Conservation (phyloP, 2,113 vertebrate genomes). For the Prietella phreatophila region DNA sequence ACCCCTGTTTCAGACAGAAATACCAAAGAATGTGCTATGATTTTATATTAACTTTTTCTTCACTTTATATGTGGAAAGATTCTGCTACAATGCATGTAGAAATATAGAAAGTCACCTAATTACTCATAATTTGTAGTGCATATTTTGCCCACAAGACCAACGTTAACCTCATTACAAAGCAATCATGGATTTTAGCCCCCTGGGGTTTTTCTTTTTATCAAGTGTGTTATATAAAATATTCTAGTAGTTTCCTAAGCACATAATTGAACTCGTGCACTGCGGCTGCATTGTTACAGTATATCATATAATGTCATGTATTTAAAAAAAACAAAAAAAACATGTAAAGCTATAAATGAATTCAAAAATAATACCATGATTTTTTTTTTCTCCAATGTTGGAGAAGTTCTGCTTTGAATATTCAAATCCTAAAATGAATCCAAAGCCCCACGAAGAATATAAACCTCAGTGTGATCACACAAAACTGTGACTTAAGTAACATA, state of each 20-base stretch:
- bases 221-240: conserved; percentile 1
- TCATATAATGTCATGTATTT: neutral
- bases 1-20: neutral
- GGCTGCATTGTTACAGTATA: neutral
- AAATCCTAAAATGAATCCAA: conserved; percentile 2
- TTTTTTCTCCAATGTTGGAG: neutral
- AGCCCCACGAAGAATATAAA: conserved; percentile 12
- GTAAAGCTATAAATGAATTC: neutral
- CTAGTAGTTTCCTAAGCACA: neutral
- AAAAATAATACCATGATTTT: no score
- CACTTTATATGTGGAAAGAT: neutral
- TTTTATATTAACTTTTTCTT: neutral
- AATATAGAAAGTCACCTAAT: neutral
- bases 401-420: neutral
- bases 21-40: neutral
- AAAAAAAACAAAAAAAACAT: neutral
- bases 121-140: conserved; percentile 14
- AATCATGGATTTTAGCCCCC: conserved; percentile 10
- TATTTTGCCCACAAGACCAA: conserved; percentile 30
- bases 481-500: neutral
- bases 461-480: neutral
- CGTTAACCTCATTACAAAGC: conserved; percentile 28
- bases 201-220: neutral
- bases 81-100: neutral
- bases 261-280: neutral